Percentiles rank a stretch among this genome's conserved stretches.
Evolutionary conservation across 1,140 invertebrate genomes (phyloP).

Genomic region (Hylyphantes graminicola): DNA sequence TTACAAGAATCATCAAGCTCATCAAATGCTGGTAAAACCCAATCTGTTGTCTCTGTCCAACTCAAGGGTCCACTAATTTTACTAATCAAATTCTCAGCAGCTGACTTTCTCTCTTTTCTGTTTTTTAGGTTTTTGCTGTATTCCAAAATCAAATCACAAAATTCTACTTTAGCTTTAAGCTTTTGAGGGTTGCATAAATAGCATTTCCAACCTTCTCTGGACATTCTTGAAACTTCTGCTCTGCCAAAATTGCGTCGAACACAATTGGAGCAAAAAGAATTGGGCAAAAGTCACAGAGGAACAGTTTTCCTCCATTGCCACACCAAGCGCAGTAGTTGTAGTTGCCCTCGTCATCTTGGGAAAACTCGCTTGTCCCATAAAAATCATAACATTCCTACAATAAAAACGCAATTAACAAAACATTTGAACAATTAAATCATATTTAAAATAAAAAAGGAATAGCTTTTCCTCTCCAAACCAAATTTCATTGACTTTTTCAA

Average conservation of each 20-base stretch:
- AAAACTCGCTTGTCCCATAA: constrained; percentile 79
- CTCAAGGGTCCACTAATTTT: background rate
- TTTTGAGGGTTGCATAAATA: constrained; percentile 81
- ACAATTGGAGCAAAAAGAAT: constrained; percentile 77
- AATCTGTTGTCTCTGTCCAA: background rate
- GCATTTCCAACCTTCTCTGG: constrained; percentile 83
- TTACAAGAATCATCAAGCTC: constrained; percentile 20
- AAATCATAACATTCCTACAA: constrained; percentile 79
- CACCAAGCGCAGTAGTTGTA: constrained; percentile 88
- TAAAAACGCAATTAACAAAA: background rate
- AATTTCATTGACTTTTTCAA: too few relatives aligned
- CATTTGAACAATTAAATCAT: background rate
- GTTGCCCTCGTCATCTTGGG: constrained; percentile 85
- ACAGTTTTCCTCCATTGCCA: constrained; percentile 83
- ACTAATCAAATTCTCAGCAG: too few relatives aligned
- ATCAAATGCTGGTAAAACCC: constrained; percentile 23
- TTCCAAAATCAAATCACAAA: constrained; percentile 67
- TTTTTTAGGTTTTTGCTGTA: background rate
- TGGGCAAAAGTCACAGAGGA: constrained; percentile 85
- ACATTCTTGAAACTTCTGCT: constrained; percentile 76
- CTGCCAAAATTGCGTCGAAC: constrained; percentile 83
- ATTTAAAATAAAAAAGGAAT: too few relatives aligned
- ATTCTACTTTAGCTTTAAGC: constrained; percentile 74
- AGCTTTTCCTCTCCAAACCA: too few relatives aligned
- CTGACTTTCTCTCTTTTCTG: constrained; percentile 16